These are phyloP conservation scores for Nemoura dubitans DNA, from an alignment of 2,888 invertebrate species.

Conservation along the genomic window DNA sequence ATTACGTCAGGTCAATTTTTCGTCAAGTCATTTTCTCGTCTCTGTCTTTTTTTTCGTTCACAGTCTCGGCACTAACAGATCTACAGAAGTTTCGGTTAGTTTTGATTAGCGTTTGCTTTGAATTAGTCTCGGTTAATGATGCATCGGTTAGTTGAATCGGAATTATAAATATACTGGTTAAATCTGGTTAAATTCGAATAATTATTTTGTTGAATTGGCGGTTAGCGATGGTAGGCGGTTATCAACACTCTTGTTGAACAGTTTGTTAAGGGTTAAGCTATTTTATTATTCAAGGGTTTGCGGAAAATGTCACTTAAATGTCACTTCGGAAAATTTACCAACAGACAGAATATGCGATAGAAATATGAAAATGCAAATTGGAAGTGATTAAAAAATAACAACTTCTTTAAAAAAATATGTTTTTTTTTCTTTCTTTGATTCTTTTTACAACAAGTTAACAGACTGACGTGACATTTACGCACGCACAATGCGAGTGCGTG, in stretches of 20 bases:
- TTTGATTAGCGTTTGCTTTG: background rate
- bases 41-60: background rate
- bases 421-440: constrained; percentile 16
- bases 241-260: too few species aligned
- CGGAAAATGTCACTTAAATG: background rate
- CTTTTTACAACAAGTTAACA: constrained; percentile 1
- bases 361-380: background rate
- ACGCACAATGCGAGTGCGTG: background rate
- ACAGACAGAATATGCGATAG: too few species aligned
- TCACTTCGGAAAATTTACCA: background rate
- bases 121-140: background rate
- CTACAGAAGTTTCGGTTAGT: background rate
- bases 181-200: background rate
- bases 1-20: background rate
- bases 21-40: background rate
- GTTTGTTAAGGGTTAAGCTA: background rate
- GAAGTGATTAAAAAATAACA: background rate
- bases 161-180: background rate
- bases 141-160: background rate
- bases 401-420: background rate
- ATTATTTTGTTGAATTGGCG: background rate
- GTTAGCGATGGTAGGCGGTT: background rate
- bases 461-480: background rate
- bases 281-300: background rate
- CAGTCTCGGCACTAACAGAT: background rate